Base-by-base conservation (phyloP, 53 echinoderm and acorn worm species). In the Holothuria leucospilota region DNA sequence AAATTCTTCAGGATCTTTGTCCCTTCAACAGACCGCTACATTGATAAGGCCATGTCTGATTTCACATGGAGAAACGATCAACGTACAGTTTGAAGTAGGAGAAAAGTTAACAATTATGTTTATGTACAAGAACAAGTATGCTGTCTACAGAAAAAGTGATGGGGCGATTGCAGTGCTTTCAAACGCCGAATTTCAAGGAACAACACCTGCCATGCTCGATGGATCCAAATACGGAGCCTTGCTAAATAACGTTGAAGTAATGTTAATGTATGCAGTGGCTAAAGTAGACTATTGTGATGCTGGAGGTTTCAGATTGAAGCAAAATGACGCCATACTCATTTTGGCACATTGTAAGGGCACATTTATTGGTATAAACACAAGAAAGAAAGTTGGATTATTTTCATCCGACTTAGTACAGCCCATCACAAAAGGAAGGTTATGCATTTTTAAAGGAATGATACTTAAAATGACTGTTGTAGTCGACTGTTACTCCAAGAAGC, bases 31-130 rank as follows among this genome's bases (percentile, higher is more conserved):
- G 8, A 56, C 56, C 0, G 0, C 56, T 56, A 56, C 56, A 4
- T 16, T 56, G 16, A 56, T 16, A 18, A 56, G 56, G 4, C 16
- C 56, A 4, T 56, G 56, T 56, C 4, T 56, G 56, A 56, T 56
- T 18, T 56, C 56, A 15, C 56, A 56, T 4, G 56, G 56, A 0
- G 56, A 18, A 15, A 56, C 56, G 4, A 56, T 56, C 56, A 56
- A 56, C 56, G 56, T 56, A 7, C 56, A 15, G 18, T 56, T 56
- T 56, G 56, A 56, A 18, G 18, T 56, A 1, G 56, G 56, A 18
- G 74, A 74, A 20, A 49, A 74, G 74, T 49, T 74, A 13, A 46
- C 49, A 4, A 74, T 74, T 14, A 51, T 74, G 24, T 74, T 74
- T 13, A 46, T 49, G 52, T 49, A 20, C 74, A 51, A 49, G 5